phyloP scores from a whole-genome alignment of 1,140 invertebrate species.

The Megalonaias nervosa region DNA sequence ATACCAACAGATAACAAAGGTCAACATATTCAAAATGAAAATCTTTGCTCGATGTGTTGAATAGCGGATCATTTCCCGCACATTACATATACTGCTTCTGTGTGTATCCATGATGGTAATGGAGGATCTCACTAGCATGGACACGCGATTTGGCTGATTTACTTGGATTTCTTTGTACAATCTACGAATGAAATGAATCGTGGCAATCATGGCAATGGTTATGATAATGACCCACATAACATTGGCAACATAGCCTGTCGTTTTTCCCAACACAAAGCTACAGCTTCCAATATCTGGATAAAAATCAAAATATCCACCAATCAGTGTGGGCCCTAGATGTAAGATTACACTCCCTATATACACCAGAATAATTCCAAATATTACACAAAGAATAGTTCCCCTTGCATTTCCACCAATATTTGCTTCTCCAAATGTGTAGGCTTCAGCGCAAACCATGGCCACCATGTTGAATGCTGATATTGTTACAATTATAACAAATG shows the following conservation, averaged over 20 bases:
- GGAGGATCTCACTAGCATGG: conserved; percentile 66
- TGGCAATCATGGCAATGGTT: conserved; percentile 60
- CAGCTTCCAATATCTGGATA: conserved; percentile 68
- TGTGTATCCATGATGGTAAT: conserved; percentile 61
- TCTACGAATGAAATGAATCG: conserved; percentile 64
- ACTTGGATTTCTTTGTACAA: conserved; percentile 68
- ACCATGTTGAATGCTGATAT: conserved; percentile 70
- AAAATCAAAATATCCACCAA: conserved; percentile 70
- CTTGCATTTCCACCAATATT: conserved; percentile 65
- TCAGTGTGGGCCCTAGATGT: conserved; percentile 70
- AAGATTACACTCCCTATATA: conserved; percentile 69
- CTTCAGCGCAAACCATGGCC: conserved; percentile 70
- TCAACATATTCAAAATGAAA: conserved; percentile 60
- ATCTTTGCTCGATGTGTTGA: conserved; percentile 66
- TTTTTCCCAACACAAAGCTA: conserved; percentile 65
- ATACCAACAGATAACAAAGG: conserved; percentile 69
- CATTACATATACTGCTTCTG: conserved; percentile 45
- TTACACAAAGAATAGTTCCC: conserved; percentile 67
- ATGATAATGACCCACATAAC: conserved; percentile 70
- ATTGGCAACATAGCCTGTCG: conserved; percentile 68
- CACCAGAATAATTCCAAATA: conserved; percentile 68
- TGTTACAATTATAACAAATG: conserved; percentile 66
- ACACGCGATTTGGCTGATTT: conserved; percentile 65
- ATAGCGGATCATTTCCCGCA: conserved; percentile 53
- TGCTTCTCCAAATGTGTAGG: conserved; percentile 69